A percentile compares a stretch with the other conserved stretches of the same genome.
Evolutionary conservation across 2,888 invertebrate genomes (phyloP).

Genomic region (Aporophyla lueneburgensis): DNA sequence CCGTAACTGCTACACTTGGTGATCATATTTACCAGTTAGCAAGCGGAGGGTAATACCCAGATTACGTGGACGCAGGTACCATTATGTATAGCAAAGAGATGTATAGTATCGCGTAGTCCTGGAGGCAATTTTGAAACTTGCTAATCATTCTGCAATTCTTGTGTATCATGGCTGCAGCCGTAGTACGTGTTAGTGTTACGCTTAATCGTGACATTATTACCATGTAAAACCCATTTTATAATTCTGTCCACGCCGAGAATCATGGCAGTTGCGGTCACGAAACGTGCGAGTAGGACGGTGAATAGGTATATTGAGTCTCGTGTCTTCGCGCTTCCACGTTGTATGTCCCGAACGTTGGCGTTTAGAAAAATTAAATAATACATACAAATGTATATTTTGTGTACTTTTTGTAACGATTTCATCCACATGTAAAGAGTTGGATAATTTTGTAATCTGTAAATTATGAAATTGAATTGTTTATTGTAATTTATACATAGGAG

Average conservation of each 20-base stretch:
- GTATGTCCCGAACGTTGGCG: background rate
- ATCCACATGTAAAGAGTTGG: conserved; percentile 16
- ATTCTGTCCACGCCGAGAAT: background rate
- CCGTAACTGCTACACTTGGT: background rate
- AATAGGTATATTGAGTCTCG: background rate
- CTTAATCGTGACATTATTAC: background rate
- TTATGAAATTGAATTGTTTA: conserved; percentile 28
- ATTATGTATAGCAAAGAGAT: background rate
- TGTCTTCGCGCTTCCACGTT: background rate
- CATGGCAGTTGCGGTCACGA: background rate
- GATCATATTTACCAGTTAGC: background rate
- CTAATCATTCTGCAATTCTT: background rate
- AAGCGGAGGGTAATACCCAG: background rate
- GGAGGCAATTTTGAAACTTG: background rate
- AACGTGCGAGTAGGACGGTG: background rate
- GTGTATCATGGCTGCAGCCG: background rate
- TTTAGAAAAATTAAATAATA: background rate
- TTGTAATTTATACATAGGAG: conserved; percentile 35
- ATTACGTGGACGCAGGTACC: background rate
- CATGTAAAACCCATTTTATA: conserved; percentile 8
- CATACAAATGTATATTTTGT: conserved; percentile 36
- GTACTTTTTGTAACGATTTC: conserved; percentile 30
- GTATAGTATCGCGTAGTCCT: too few species aligned
- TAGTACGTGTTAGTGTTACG: background rate
- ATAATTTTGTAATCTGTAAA: conserved; percentile 27